These are phyloP conservation scores for Rutilus rutilus DNA, from an alignment of 2,113 vertebrate species.

Conservation along the genomic window DNA sequence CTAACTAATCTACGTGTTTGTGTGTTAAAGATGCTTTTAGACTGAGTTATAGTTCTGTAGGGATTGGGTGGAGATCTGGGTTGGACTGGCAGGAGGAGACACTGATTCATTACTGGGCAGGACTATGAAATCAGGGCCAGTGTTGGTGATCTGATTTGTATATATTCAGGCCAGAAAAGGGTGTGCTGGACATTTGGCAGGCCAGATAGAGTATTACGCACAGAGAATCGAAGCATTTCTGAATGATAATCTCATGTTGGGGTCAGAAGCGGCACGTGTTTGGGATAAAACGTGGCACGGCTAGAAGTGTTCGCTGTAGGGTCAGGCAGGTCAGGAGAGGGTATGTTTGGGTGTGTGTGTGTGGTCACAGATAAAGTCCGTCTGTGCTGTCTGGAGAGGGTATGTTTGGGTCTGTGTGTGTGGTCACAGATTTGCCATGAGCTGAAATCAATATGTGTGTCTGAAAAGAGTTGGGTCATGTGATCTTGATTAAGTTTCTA, in stretches of 20 bases:
- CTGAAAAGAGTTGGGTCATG: background rate
- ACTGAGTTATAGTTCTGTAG: constrained; percentile 12
- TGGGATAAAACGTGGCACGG: background rate
- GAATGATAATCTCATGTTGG: constrained; percentile 30
- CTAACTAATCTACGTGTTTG: background rate
- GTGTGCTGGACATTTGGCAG: constrained; percentile 39
- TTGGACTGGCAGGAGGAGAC: constrained; percentile 25
- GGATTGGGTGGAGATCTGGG: constrained; percentile 40
- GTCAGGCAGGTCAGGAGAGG: constrained; percentile 17
- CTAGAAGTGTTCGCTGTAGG: background rate
- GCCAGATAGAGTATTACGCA: background rate
- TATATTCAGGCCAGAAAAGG: constrained; percentile 24
- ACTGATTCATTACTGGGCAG: constrained; percentile 19
- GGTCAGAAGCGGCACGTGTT: background rate
- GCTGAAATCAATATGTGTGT: background rate
- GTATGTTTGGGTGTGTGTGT: constrained; percentile 13
- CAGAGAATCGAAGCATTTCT: constrained; percentile 33
- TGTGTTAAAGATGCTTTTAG: background rate
- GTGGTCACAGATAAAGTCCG: constrained; percentile 14
- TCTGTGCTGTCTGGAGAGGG: background rate
- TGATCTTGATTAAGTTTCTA: constrained; percentile 17
- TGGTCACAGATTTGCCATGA: constrained; percentile 2
- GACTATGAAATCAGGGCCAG: background rate
- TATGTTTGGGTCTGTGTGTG: constrained; percentile 11
- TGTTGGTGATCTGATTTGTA: constrained; percentile 11